Base-by-base conservation (phyloP, 2,888 invertebrate genomes). In the Pollenia angustigena region DNA sequence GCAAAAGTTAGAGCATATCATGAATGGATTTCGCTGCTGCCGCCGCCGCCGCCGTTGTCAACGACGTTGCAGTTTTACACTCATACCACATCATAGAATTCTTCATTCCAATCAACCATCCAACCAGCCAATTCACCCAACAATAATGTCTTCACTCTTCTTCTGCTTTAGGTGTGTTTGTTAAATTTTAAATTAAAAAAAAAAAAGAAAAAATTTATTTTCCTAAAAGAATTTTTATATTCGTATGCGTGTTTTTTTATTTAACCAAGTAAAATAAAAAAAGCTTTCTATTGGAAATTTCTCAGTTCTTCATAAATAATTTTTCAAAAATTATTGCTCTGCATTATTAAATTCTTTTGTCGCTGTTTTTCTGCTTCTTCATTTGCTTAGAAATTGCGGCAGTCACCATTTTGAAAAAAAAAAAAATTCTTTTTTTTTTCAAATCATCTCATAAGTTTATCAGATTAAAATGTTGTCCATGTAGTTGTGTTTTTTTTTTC, bases 241-340 rank as follows among this genome's bases (percentile, higher is more conserved):
- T 40, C 42, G 66, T 56, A 12, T 74, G 64, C 32, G 54, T 56
- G 14, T 76, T 52, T 60, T 14, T 32, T 16, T 4, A 56, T 40
- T 12, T n/a, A 60, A 32, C 32, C 16, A 72, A 7, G 23, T 54
- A 56, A 44, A 69, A 50, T 8, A 52, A 76, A 76, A 56, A 83
- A 83, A 86, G 83, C 81, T 87, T 87, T 81, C 11, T 42, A 87
- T 84, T 87, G 74, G 72, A 81, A 87, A 78, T 54, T 79, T 82
- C 72, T 82, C 72, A 74, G 40, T 66, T 74, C 74, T 52, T 80
- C 23, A 44, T 66, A 58, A 66, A 72, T 79, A 50, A 7, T 44
- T 68, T 62, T 81, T 52, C 44, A 54, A 23, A 71, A 71, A 78
- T 66, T 66, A 66, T 81, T 69, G 50, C 76, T 71, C 78, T 82